phyloP scores from a whole-genome alignment of 2,888 invertebrate genomes.

The Lasioglossum zephyrum region DNA sequence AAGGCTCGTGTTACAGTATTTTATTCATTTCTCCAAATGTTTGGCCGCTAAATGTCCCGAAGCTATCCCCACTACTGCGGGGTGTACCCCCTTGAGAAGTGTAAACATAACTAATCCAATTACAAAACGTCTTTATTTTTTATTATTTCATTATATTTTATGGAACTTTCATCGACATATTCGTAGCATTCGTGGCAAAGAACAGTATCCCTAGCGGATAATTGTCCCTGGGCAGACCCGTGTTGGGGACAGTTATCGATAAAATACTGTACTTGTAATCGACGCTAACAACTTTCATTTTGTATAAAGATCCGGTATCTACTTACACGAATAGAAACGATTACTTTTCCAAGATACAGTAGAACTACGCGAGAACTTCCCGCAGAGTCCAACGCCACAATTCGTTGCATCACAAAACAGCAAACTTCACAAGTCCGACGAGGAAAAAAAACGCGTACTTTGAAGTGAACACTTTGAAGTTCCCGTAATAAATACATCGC shows the following conservation, averaged over 20 bases:
- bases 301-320: not conserved
- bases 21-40: too few relatives aligned
- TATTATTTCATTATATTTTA: too few relatives aligned
- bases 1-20: not conserved
- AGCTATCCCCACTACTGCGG: too few relatives aligned
- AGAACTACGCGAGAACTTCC: not conserved
- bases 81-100: too few relatives aligned
- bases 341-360: not conserved
- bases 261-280: not conserved
- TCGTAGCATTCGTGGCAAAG: too few relatives aligned
- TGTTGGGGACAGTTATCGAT: too few relatives aligned
- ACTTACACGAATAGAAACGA: not conserved
- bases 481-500: conserved; percentile 19
- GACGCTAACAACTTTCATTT: not conserved
- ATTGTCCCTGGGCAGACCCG: too few relatives aligned
- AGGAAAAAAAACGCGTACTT: not conserved
- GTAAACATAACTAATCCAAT: too few relatives aligned
- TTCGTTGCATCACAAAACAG: not conserved
- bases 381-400: not conserved
- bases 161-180: too few relatives aligned
- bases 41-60: too few relatives aligned
- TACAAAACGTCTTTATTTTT: too few relatives aligned
- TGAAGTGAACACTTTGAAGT: not conserved
- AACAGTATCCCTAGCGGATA: too few relatives aligned
- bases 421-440: not conserved